Percentiles rank a stretch among this genome's conserved stretches.
Evolutionary conservation across 2,113 vertebrate genomes (phyloP).

Genomic region (Collichthys lucidus): DNA sequence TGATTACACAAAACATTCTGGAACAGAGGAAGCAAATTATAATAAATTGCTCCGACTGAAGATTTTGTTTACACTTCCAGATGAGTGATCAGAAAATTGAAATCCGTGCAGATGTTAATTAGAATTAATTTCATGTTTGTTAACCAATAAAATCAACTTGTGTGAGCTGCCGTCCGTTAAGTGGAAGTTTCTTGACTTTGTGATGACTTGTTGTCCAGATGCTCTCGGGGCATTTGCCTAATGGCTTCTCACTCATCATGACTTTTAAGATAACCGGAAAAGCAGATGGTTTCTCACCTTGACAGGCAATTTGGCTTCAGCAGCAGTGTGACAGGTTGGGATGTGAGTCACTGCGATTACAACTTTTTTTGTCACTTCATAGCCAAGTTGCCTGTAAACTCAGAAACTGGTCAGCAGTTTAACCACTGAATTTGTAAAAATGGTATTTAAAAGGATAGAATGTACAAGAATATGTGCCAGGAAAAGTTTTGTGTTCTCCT

Average conservation of each 20-base stretch:
- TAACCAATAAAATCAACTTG: slow-evolving; percentile 37
- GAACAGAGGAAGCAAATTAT: slow-evolving; percentile 56
- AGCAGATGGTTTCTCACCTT: slow-evolving; percentile 74
- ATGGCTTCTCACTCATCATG: slow-evolving; percentile 49
- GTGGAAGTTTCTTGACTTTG: slow-evolving; percentile 66
- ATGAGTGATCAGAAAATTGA: slow-evolving; percentile 57
- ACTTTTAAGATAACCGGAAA: slow-evolving; percentile 57
- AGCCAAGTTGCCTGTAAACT: slow-evolving; percentile 10
- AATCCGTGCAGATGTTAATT: slow-evolving; percentile 40
- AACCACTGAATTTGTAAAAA: not conserved
- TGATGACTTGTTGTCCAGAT: slow-evolving; percentile 66
- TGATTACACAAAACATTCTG: slow-evolving; percentile 66
- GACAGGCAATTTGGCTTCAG: slow-evolving; percentile 49
- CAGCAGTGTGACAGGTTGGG: slow-evolving; percentile 34
- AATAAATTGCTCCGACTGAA: slow-evolving; percentile 50
- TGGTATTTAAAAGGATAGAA: not conserved
- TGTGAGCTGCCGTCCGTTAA: not conserved
- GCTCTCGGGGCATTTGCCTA: slow-evolving; percentile 47
- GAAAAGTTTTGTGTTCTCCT: slow-evolving; percentile 19
- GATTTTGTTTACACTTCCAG: slow-evolving; percentile 50
- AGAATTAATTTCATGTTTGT: slow-evolving; percentile 42
- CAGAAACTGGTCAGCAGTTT: slow-evolving; percentile 12
- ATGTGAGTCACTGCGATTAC: slow-evolving; percentile 31
- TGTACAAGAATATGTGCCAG: slow-evolving; percentile 4
- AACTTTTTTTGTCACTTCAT: not conserved